Conservation (phyloP, 2,113 vertebrate species). For the Camelus bactrianus region DNA sequence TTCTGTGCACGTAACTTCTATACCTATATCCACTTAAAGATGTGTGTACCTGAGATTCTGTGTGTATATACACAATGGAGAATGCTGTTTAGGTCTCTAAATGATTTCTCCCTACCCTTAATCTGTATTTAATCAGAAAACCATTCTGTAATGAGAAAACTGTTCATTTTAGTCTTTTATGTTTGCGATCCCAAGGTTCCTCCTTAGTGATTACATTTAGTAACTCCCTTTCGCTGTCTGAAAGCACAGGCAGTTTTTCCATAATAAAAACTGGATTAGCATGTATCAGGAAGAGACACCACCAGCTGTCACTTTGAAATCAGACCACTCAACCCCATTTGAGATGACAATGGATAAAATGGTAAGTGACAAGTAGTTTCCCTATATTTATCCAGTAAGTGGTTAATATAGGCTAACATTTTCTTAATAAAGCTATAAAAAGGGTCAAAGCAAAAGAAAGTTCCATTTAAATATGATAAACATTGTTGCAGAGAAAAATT, state of each 20-base stretch:
- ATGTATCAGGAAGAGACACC: slow-evolving; percentile 96
- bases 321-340: slow-evolving; percentile 92
- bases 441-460: slow-evolving; percentile 58
- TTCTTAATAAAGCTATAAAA: slow-evolving; percentile 84
- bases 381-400: slow-evolving; percentile 88
- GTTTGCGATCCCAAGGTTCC: slow-evolving; percentile 88
- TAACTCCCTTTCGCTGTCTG: slow-evolving; percentile 92
- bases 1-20: slow-evolving; percentile 24
- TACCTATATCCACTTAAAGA: slow-evolving; percentile 40
- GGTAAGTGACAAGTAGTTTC: slow-evolving; percentile 91
- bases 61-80: slow-evolving; percentile 74
- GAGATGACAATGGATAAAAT: slow-evolving; percentile 93
- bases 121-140: slow-evolving; percentile 85
- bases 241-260: slow-evolving; percentile 95
- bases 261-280: slow-evolving; percentile 99
- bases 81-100: slow-evolving; percentile 78
- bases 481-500: slow-evolving; percentile 60
- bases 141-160: slow-evolving; percentile 86
- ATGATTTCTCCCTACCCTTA: slow-evolving; percentile 81
- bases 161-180: slow-evolving; percentile 86
- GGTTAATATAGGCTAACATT: slow-evolving; percentile 82
- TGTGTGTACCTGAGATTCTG: slow-evolving; percentile 22
- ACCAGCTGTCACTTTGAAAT: slow-evolving; percentile 99
- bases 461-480: slow-evolving; percentile 72
- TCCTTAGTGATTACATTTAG: slow-evolving; percentile 88